Evolutionary conservation across 2,797 vertebrate genomes (phyloP).

Genomic region (Apodemus agrarius): DNA sequence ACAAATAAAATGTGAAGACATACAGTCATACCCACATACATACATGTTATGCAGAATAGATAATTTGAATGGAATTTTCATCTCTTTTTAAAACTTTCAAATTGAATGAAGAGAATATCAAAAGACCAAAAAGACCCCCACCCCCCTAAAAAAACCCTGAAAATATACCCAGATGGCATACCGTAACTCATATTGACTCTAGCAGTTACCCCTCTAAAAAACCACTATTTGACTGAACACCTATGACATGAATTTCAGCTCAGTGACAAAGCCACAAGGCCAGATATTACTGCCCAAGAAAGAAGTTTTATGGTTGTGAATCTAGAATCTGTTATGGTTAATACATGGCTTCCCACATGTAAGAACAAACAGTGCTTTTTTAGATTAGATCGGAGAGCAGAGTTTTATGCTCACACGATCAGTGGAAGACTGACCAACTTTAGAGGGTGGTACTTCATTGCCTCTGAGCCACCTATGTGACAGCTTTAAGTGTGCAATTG

Average conservation of each 20-base stretch:
- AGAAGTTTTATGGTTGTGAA: slow-evolving; percentile 53
- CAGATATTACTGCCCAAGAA: slow-evolving; percentile 62
- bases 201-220: slow-evolving; percentile 47
- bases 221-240: slow-evolving; percentile 51
- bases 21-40: not conserved
- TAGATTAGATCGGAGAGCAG: not conserved
- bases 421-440: not conserved
- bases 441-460: not conserved
- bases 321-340: slow-evolving; percentile 44
- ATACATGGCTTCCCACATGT: not conserved
- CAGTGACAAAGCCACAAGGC: slow-evolving; percentile 54
- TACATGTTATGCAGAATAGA: not conserved
- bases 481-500: not conserved
- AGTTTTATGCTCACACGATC: not conserved
- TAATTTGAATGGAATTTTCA: not conserved
- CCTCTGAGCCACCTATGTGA: not conserved
- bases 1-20: slow-evolving; percentile 13
- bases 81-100: slow-evolving; percentile 8
- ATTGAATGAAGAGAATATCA: not conserved
- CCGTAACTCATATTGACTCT: not conserved
- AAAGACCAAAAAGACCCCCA: not conserved
- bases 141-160: too few relatives aligned
- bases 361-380: not conserved
- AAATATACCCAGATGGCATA: not conserved
- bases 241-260: slow-evolving; percentile 48